phyloP scores from a whole-genome alignment of 2,113 vertebrate species.

The Petrocephalus zakoni region DNA sequence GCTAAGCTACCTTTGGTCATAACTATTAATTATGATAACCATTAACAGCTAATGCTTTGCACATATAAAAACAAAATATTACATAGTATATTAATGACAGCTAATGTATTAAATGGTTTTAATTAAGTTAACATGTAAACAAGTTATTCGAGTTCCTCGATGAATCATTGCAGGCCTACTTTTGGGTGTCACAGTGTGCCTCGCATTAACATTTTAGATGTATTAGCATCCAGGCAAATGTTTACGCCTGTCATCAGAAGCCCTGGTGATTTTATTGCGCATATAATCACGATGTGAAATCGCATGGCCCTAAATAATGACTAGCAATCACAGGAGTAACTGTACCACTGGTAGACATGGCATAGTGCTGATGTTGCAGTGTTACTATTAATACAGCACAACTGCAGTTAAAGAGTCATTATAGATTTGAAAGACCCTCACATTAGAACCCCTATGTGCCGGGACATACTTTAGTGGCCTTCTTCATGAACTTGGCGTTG shows the following conservation, averaged over 20 bases:
- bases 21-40: too few species aligned
- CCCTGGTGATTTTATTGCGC: background rate
- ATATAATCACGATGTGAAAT: background rate
- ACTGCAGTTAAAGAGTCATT: background rate
- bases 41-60: too few species aligned
- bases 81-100: too few species aligned
- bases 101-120: too few species aligned
- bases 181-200: background rate
- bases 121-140: too few species aligned
- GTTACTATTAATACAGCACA: background rate
- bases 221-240: background rate
- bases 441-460: background rate
- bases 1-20: too few species aligned
- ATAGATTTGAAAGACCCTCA: background rate
- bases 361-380: background rate
- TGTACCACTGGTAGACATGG: background rate
- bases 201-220: background rate
- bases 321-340: background rate
- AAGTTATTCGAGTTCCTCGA: too few species aligned
- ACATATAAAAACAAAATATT: too few species aligned
- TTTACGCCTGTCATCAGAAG: background rate
- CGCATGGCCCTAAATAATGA: background rate
- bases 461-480: conserved; percentile 83
- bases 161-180: too few species aligned
- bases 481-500: conserved; percentile 96